Evolutionary conservation across 2,797 vertebrate species (phyloP).

Genomic region (Danio albolineatus): DNA sequence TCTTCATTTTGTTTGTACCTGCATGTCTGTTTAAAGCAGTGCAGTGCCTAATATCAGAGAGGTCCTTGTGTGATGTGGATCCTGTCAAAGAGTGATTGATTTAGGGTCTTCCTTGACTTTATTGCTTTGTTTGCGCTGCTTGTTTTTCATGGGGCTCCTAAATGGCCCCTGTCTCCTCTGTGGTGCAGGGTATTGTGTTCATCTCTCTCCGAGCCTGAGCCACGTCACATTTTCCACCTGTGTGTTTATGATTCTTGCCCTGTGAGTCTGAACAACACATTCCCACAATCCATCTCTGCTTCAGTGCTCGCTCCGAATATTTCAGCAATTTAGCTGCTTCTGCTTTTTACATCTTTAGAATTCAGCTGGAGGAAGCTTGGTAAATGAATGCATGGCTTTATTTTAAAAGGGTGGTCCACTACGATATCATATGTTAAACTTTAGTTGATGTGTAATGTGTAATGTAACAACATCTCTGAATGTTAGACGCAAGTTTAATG

Average conservation of each 20-base stretch:
- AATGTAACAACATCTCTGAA: too few species aligned
- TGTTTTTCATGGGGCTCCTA: conserved; percentile 71
- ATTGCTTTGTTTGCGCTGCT: conserved; percentile 69
- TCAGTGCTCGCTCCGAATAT: conserved; percentile 12
- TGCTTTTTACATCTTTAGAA: background rate
- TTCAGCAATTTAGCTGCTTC: background rate
- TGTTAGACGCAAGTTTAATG: too few species aligned
- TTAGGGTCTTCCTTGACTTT: conserved; percentile 63
- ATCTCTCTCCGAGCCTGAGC: conserved; percentile 45
- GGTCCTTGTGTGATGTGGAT: conserved; percentile 58
- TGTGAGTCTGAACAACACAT: conserved; percentile 6
- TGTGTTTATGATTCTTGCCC: conserved; percentile 34
- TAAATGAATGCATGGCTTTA: background rate
- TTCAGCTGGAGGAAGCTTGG: background rate
- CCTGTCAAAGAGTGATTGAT: conserved; percentile 66
- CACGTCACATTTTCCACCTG: conserved; percentile 57
- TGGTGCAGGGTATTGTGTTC: conserved; percentile 62
- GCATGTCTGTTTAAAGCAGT: conserved; percentile 17
- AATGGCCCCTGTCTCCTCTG: conserved; percentile 49
- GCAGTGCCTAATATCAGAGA: conserved; percentile 63
- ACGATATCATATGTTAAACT: too few species aligned
- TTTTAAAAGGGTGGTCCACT: too few species aligned
- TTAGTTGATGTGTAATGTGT: too few species aligned
- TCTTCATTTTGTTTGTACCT: conserved; percentile 3
- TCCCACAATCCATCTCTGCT: background rate